These are phyloP conservation scores for Tragelaphus oryx DNA, from an alignment of 2,797 vertebrate species.

Conservation along the genomic window DNA sequence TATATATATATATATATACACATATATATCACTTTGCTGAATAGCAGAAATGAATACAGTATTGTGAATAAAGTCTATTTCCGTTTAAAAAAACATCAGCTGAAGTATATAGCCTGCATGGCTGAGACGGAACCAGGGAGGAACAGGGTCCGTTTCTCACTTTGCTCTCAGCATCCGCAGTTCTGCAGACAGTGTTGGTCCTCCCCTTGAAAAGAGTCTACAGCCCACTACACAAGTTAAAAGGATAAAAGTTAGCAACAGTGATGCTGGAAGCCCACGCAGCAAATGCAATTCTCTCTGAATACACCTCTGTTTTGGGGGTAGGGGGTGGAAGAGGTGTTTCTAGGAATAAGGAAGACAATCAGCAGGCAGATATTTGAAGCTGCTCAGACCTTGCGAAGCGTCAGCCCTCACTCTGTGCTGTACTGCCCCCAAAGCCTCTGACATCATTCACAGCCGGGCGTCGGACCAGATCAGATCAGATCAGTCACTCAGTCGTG, in stretches of 20 bases:
- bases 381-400: not conserved
- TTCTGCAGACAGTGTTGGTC: not conserved
- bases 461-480: too few relatives aligned
- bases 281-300: not conserved
- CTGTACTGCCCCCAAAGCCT: not conserved
- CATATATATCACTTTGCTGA: too few relatives aligned
- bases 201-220: not conserved
- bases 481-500: too few relatives aligned
- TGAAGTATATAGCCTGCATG: rapidly evolving
- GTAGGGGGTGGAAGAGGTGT: not conserved
- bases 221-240: not conserved
- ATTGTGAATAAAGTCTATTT: not conserved
- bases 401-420: not conserved
- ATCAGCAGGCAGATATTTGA: not conserved
- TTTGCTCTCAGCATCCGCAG: rapidly evolving
- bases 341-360: not conserved
- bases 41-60: not conserved
- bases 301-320: not conserved
- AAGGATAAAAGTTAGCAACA: not conserved
- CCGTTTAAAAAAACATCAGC: not conserved
- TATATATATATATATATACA: too few relatives aligned
- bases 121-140: not conserved
- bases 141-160: not conserved
- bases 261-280: not conserved
- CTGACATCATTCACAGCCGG: not conserved